Conservation (phyloP, 23 tunicate species). For the Diplosoma virens region DNA sequence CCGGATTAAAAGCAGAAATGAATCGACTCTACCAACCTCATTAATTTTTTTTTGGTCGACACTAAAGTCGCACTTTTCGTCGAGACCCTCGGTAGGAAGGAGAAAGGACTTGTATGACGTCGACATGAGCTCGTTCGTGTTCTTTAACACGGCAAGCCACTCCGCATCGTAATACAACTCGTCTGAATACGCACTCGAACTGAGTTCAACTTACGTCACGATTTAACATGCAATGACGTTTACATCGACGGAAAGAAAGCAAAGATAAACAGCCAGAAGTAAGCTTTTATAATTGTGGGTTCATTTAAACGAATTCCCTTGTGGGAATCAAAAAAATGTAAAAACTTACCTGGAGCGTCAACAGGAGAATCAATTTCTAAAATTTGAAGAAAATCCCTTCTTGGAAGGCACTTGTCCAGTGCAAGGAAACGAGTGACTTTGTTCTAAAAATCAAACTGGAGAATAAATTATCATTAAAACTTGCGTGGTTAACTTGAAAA, state of each 20-base stretch:
- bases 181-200: constrained; percentile 27
- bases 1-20: no score
- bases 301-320: no score
- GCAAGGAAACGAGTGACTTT: constrained; percentile 74
- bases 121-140: constrained; percentile 73
- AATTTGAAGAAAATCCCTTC: constrained; percentile 87
- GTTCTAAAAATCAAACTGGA: constrained; percentile 22
- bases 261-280: no score
- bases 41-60: constrained; percentile 53
- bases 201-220: no score
- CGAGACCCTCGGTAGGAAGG: constrained; percentile 55
- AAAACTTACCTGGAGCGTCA: constrained; percentile 20
- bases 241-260: no score
- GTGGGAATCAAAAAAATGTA: background rate
- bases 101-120: constrained; percentile 27
- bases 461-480: no score
- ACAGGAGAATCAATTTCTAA: constrained; percentile 39
- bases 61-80: constrained; percentile 47
- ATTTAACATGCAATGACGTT: no score
- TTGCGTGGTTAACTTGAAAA: no score
- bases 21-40: constrained; percentile 26
- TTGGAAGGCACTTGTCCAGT: constrained; percentile 88
- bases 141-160: constrained; percentile 88
- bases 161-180: constrained; percentile 81
- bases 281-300: no score